Conservation (phyloP, 2,113 vertebrate genomes). For the Tenebrosternarchus preto region DNA sequence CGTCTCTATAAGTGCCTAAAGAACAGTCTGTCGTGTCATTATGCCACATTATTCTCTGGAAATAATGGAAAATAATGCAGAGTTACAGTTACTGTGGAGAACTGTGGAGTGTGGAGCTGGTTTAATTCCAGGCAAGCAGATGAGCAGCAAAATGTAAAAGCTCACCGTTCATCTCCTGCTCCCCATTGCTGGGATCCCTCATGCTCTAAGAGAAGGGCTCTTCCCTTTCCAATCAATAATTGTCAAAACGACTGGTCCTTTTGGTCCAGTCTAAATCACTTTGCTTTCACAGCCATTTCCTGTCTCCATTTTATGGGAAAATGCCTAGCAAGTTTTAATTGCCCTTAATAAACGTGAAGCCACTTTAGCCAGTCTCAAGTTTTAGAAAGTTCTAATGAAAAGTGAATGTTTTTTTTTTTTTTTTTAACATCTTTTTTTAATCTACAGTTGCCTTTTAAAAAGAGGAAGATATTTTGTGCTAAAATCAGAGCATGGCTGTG, state of each 20-base stretch:
- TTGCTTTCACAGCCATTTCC: conserved; percentile 6
- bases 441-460: neutral
- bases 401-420: conserved; percentile 21
- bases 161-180: conserved; percentile 65
- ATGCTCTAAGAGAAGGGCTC: conserved; percentile 53
- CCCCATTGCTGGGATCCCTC: conserved; percentile 82
- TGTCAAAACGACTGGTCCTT: conserved; percentile 63
- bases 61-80: conserved; percentile 70
- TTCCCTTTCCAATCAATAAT: conserved; percentile 75
- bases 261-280: conserved; percentile 1
- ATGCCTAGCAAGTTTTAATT: neutral
- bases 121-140: conserved; percentile 72
- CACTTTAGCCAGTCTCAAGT: neutral
- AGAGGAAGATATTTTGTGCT: neutral
- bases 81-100: conserved; percentile 71
- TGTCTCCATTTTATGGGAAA: conserved; percentile 43
- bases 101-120: conserved; percentile 70
- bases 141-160: conserved; percentile 67
- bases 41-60: conserved; percentile 70
- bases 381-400: conserved; percentile 33
- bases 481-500: neutral
- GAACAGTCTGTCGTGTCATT: conserved; percentile 73
- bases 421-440: conserved; percentile 45
- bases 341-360: neutral
- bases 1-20: conserved; percentile 67